Conservation (phyloP, 2,113 vertebrate genomes). For the Gopherus flavomarginatus region DNA sequence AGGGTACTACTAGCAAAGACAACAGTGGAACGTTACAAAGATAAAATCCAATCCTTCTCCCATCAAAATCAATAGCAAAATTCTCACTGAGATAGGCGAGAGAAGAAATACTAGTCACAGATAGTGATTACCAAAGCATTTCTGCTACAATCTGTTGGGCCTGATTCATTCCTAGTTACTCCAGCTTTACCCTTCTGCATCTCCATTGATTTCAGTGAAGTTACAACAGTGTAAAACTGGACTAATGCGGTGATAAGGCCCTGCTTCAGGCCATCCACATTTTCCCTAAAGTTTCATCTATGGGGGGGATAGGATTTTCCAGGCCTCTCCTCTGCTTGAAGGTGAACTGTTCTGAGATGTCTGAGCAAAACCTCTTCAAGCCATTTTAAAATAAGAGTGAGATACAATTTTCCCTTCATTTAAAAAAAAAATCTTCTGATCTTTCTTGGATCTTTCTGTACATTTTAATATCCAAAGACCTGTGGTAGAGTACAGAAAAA, state of each 20-base stretch:
- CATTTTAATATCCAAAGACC: neutral
- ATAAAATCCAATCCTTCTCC: rapidly evolving
- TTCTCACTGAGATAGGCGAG: conserved; percentile 9
- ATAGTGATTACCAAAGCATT: neutral
- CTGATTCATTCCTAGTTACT: neutral
- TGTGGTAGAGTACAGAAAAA: neutral
- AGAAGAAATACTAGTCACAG: neutral
- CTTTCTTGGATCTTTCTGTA: neutral
- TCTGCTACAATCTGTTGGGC: too few species aligned
- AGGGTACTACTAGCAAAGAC: neutral
- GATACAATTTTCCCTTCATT: rapidly evolving
- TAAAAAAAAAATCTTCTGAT: neutral
- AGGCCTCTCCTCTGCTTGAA: rapidly evolving
- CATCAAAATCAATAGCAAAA: neutral
- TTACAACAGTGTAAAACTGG: neutral
- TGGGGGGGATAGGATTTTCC: neutral
- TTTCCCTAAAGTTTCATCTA: rapidly evolving
- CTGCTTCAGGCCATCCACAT: rapidly evolving
- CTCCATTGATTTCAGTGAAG: neutral
- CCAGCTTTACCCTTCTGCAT: rapidly evolving
- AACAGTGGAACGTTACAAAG: conserved; percentile 13
- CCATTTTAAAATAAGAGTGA: neutral
- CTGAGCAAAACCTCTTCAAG: neutral
- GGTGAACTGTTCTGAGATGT: rapidly evolving
- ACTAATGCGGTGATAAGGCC: neutral